phyloP scores from a whole-genome alignment of 2,888 invertebrate genomes.

The Tetropium fuscum region DNA sequence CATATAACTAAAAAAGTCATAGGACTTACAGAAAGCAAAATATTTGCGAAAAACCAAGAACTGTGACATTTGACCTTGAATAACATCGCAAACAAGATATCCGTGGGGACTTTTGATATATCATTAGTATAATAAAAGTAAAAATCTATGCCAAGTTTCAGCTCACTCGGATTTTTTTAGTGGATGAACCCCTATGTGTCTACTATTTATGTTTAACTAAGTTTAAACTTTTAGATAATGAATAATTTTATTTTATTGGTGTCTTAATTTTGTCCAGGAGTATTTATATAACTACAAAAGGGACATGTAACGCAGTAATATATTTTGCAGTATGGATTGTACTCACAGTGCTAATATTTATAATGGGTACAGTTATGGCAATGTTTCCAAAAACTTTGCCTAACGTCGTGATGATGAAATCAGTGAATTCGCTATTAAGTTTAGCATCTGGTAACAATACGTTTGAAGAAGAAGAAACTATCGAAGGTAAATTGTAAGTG shows the following conservation, averaged over 20 bases:
- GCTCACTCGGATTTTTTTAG: no score
- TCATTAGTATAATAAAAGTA: no score
- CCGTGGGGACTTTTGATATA: no score
- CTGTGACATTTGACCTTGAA: no score
- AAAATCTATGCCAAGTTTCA: no score
- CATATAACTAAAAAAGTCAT: no score
- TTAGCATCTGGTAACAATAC: conserved; percentile 56
- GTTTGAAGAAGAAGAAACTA: conserved; percentile 31
- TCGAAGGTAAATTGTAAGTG: conserved; percentile 45
- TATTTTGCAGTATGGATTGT: conserved; percentile 67
- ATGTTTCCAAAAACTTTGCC: conserved; percentile 71
- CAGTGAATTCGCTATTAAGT: conserved; percentile 70
- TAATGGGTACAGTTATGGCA: conserved; percentile 67
- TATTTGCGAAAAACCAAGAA: no score
- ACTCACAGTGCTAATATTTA: conserved; percentile 64
- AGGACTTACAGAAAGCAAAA: no score
- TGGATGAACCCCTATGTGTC: no score
- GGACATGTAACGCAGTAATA: conserved; percentile 1
- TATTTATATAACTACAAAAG: not conserved
- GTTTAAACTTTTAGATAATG: no score
- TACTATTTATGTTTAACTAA: no score
- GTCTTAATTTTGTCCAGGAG: not conserved
- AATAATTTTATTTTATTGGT: not conserved
- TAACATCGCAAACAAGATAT: no score
- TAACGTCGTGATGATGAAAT: conserved; percentile 68